These are phyloP conservation scores for Phyllotreta striolata DNA, from an alignment of 2,888 invertebrate species.

Conservation along the genomic window DNA sequence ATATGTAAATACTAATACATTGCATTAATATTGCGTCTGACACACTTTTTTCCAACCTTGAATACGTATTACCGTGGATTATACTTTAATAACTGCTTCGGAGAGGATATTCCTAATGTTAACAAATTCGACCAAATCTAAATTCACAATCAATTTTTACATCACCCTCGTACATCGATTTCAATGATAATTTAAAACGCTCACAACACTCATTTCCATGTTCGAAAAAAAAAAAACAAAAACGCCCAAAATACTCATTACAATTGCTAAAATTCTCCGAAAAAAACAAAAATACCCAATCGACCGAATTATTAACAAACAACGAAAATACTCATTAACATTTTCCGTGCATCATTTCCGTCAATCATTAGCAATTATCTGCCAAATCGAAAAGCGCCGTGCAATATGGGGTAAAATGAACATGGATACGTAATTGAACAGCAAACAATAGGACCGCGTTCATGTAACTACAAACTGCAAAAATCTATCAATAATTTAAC, in stretches of 20 bases:
- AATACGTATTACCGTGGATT: conserved; percentile 25
- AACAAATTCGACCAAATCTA: conserved; percentile 9
- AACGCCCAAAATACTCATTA: too few species aligned
- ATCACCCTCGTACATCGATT: too few species aligned
- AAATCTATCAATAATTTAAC: conserved; percentile 15
- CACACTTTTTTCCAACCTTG: conserved; percentile 29
- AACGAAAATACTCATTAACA: too few species aligned
- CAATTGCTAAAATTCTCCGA: too few species aligned
- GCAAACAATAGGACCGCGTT: conserved; percentile 3
- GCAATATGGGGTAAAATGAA: neutral
- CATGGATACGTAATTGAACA: conserved; percentile 1
- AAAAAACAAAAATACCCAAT: too few species aligned
- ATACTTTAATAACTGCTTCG: conserved; percentile 21
- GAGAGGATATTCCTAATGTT: conserved; percentile 7
- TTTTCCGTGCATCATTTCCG: too few species aligned
- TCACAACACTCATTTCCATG: too few species aligned
- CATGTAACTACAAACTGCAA: conserved; percentile 4
- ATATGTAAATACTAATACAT: neutral
- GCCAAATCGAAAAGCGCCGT: neutral
- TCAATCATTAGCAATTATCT: conserved; percentile 2
- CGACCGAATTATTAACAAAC: too few species aligned
- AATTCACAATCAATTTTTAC: too few species aligned
- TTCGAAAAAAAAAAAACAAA: too few species aligned
- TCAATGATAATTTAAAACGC: too few species aligned
- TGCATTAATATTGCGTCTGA: conserved; percentile 26